These are phyloP conservation scores for Temnothorax curvispinosus DNA, from an alignment of 1,140 invertebrate genomes.

Conservation along the genomic window DNA sequence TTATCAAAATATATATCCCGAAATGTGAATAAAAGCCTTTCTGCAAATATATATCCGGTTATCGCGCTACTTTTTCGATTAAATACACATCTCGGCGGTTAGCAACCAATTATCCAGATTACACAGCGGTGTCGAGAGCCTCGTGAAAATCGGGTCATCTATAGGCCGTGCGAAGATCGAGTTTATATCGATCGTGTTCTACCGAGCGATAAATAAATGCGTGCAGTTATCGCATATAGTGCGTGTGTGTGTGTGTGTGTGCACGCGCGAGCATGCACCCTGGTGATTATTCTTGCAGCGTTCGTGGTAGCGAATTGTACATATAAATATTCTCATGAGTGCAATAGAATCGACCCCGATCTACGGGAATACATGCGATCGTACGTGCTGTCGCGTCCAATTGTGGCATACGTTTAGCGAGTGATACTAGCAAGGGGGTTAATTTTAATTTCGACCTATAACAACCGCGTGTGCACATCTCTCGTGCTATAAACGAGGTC, in stretches of 20 bases:
- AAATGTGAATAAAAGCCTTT: slow-evolving; percentile 12
- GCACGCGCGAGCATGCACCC: neutral
- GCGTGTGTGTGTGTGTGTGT: neutral
- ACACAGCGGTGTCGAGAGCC: slow-evolving; percentile 7
- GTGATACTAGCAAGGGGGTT: slow-evolving; percentile 29
- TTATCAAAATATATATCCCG: slow-evolving; percentile 29
- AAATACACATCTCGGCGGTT: slow-evolving; percentile 32
- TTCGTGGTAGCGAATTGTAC: slow-evolving; percentile 48
- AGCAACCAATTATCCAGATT: slow-evolving; percentile 45
- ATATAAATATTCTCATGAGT: slow-evolving; percentile 69
- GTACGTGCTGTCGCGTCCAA: slow-evolving; percentile 63
- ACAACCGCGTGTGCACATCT: slow-evolving; percentile 20
- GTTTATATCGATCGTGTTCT: slow-evolving; percentile 46
- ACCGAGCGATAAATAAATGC: slow-evolving; percentile 51
- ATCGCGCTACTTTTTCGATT: slow-evolving; percentile 41
- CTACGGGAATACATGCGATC: slow-evolving; percentile 12
- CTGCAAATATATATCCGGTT: slow-evolving; percentile 18
- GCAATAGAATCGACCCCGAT: slow-evolving; percentile 56
- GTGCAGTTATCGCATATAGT: neutral
- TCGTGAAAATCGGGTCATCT: slow-evolving; percentile 45
- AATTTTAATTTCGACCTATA: slow-evolving; percentile 53
- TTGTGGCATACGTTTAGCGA: slow-evolving; percentile 22
- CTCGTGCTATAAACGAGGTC: slow-evolving; percentile 48
- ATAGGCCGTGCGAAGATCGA: slow-evolving; percentile 46
- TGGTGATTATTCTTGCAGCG: slow-evolving; percentile 46